A percentile compares a stretch with the other conserved stretches of the same genome.
These are phyloP conservation scores for Zenarchopterus dispar DNA, from an alignment of 2,797 vertebrate genomes.

Conservation along the genomic window DNA sequence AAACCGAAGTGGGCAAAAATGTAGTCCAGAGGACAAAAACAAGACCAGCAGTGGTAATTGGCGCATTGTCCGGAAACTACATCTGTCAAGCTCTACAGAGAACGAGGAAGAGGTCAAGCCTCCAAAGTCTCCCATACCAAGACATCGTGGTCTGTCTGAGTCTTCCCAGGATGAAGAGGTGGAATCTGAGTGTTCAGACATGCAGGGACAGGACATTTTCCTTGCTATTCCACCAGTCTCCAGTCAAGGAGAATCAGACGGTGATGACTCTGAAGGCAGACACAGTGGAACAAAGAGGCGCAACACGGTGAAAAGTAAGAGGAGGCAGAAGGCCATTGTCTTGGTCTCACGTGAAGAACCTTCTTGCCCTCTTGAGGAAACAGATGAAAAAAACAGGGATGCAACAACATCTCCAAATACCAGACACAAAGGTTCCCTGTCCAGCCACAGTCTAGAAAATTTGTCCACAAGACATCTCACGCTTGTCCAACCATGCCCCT, in stretches of 20 bases:
- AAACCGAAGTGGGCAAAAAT: slow-evolving; percentile 48
- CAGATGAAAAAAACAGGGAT: slow-evolving; percentile 18
- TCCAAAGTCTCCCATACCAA: slow-evolving; percentile 46
- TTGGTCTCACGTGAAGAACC: slow-evolving; percentile 72
- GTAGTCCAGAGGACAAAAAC: slow-evolving; percentile 44
- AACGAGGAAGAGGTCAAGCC: slow-evolving; percentile 69
- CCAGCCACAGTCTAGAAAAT: slow-evolving; percentile 62
- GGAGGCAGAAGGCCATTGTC: slow-evolving; percentile 68
- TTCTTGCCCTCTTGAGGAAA: slow-evolving; percentile 69
- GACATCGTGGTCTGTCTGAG: slow-evolving; percentile 58
- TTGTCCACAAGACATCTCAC: slow-evolving; percentile 49
- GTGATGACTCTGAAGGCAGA: slow-evolving; percentile 65
- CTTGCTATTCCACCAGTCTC: slow-evolving; percentile 73
- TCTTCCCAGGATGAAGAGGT: slow-evolving; percentile 80
- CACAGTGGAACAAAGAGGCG: slow-evolving; percentile 43
- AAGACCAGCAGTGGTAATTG: slow-evolving; percentile 57
- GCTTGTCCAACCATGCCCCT: slow-evolving; percentile 46
- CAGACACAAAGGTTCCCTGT: slow-evolving; percentile 46
- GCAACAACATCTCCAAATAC: slow-evolving; percentile 34
- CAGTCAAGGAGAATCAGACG: slow-evolving; percentile 80
- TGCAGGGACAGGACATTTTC: slow-evolving; percentile 69
- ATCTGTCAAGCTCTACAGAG: slow-evolving; percentile 74
- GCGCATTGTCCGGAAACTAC: slow-evolving; percentile 75
- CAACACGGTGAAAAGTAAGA: slow-evolving; percentile 54
- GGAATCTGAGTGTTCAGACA: slow-evolving; percentile 71